These are phyloP conservation scores for Lypha dubia DNA, from an alignment of 2,888 invertebrate species.

Conservation along the genomic window DNA sequence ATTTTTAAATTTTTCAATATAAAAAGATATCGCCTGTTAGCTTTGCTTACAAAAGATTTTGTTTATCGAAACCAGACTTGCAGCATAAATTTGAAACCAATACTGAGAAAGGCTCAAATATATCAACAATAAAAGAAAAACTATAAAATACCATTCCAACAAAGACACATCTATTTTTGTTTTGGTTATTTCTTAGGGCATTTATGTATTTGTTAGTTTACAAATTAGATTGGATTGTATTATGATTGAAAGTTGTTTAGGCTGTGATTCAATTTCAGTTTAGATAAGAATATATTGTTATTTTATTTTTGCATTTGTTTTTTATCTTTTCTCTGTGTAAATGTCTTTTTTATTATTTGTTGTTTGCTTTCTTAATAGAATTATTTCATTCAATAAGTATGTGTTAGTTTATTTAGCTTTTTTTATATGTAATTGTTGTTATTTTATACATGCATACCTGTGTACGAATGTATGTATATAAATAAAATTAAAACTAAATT, in stretches of 20 bases:
- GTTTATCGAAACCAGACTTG: too few species aligned
- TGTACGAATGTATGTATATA: not conserved
- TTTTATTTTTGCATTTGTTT: conserved; percentile 17
- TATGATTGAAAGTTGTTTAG: not conserved
- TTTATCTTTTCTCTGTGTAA: conserved; percentile 16
- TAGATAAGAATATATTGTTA: not conserved
- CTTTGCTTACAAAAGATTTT: too few species aligned
- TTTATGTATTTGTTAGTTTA: not conserved
- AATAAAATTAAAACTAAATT: conserved; percentile 59
- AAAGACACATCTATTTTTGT: not conserved
- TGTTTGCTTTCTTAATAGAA: conserved; percentile 57
- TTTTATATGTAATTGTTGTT: conserved; percentile 39
- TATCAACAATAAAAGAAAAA: too few species aligned
- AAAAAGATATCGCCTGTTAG: too few species aligned
- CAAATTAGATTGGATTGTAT: too few species aligned
- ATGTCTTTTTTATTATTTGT: conserved; percentile 21
- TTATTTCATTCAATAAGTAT: conserved; percentile 64
- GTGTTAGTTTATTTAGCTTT: conserved; percentile 46
- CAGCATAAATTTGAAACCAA: too few species aligned
- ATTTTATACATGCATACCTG: conserved; percentile 28
- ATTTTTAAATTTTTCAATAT: too few species aligned
- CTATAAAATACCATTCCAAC: not conserved
- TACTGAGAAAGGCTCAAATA: too few species aligned
- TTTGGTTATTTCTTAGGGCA: not conserved
- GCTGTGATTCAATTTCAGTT: not conserved